phyloP scores from a whole-genome alignment of 2,797 vertebrate species.

The Melanotaenia maccullochi region DNA sequence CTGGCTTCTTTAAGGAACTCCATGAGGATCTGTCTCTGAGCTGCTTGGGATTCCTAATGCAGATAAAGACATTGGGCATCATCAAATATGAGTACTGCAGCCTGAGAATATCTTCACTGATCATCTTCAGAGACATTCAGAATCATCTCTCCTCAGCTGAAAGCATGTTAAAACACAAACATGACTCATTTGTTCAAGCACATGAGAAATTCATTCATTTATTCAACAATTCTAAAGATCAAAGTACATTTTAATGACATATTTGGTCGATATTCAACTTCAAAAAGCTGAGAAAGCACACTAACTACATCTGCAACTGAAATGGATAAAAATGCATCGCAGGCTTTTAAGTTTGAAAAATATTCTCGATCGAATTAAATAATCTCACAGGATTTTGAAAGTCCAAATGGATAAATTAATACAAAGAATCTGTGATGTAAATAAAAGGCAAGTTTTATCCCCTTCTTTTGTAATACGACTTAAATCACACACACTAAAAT shows the following conservation, averaged over 20 bases:
- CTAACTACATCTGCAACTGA: too few relatives aligned
- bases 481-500: too few relatives aligned
- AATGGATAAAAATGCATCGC: too few relatives aligned
- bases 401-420: too few relatives aligned
- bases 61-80: slow-evolving; percentile 34
- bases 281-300: too few relatives aligned
- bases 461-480: too few relatives aligned
- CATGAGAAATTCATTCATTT: background rate
- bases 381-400: too few relatives aligned
- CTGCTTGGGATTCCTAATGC: slow-evolving; percentile 94
- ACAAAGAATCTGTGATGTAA: too few relatives aligned
- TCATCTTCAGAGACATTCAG: background rate
- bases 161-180: background rate
- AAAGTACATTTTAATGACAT: background rate
- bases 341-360: too few relatives aligned
- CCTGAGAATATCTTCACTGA: background rate
- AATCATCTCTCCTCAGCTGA: background rate
- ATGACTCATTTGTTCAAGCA: background rate
- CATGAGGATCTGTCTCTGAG: slow-evolving; percentile 97
- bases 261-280: background rate
- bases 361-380: too few relatives aligned
- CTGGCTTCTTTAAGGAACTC: slow-evolving; percentile 98
- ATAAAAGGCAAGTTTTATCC: too few relatives aligned
- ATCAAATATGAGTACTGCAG: slow-evolving; percentile 16
- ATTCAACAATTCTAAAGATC: background rate